These are phyloP conservation scores for Drosophila affinis DNA, from an alignment of 2,888 invertebrate species.

Conservation along the genomic window DNA sequence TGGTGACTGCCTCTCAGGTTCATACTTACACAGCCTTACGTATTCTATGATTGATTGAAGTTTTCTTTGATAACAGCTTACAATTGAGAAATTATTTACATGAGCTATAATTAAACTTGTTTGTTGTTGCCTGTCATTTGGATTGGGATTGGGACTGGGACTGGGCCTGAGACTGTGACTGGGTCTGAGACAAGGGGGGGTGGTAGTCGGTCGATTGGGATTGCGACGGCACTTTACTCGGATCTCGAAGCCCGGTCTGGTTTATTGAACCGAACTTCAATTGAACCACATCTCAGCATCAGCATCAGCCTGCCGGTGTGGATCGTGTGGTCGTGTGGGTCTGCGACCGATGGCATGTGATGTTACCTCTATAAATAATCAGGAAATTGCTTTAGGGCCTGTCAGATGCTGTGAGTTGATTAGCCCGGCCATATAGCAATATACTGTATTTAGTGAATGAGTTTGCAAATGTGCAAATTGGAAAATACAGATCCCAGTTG, in stretches of 20 bases:
- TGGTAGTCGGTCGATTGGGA: not conserved
- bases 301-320: conserved; percentile 5
- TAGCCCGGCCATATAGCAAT: conserved; percentile 53
- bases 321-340: conserved; percentile 20
- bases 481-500: conserved; percentile 8
- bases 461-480: conserved; percentile 40
- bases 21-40: conserved; percentile 47
- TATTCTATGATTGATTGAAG: conserved; percentile 81
- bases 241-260: conserved; percentile 54
- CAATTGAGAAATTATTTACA: conserved; percentile 81
- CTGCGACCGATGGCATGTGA: conserved; percentile 66
- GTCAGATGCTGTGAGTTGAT: conserved; percentile 71
- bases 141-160: conserved; percentile 39
- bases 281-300: conserved; percentile 44
- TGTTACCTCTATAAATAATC: conserved; percentile 68
- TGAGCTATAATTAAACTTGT: conserved; percentile 80
- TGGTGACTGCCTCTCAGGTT: conserved; percentile 66
- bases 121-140: conserved; percentile 78
- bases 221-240: no score
- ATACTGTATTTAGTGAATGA: conserved; percentile 55
- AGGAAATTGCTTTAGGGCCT: conserved; percentile 74
- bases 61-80: conserved; percentile 80
- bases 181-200: not conserved
- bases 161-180: not conserved
- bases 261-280: conserved; percentile 70